Evolutionary conservation across 2,888 invertebrate genomes (phyloP), one percentile per base, ranked within the genome.

Genomic region (Meteorus colon): DNA sequence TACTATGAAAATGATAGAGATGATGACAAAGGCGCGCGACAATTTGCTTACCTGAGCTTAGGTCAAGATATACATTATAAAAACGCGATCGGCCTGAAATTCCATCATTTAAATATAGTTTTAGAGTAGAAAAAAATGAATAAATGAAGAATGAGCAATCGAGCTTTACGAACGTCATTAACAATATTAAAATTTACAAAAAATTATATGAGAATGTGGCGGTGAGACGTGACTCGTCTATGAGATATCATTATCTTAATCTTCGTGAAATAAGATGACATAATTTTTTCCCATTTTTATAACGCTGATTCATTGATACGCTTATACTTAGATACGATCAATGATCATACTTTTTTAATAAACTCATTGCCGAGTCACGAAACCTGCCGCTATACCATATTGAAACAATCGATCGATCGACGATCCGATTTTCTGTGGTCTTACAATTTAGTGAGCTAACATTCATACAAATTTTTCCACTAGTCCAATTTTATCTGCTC

Each of bases 121-220:
- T 74, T 81, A 79, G 74, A 82, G 81, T 80, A 80, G 81, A 79
- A 82, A 80, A 78, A 77, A 79, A 19, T 81, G 76, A 81, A 83
- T 80, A 80, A 82, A 80, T 79, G 80, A 81, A 79, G 77, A 80
- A 81, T 80, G 80, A 77, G 77, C 75, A 78, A 78, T 79, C 72
- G 72, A 68, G 65, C 78, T 69, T 76, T 65, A 72, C 66, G 77
- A 78, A 80, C 76, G 75, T 78, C 74, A 60, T 79, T 73, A 81
- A 82, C 81, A 81, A 81, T 82, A 83, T 81, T 82, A 77, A 82
- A 84, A 82, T 82, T 76, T 78, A 77, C 69, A 78, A 76, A 73
- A 55, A 71, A 77, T 76, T 70, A 75, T 65, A 72, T 74, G 69
- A 66, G 70, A 75, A 68, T 77, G 31, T 19, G 59, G 41, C 41